Evolutionary conservation across 2,888 invertebrate species (phyloP).

Genomic region (Cybosia mesomella): DNA sequence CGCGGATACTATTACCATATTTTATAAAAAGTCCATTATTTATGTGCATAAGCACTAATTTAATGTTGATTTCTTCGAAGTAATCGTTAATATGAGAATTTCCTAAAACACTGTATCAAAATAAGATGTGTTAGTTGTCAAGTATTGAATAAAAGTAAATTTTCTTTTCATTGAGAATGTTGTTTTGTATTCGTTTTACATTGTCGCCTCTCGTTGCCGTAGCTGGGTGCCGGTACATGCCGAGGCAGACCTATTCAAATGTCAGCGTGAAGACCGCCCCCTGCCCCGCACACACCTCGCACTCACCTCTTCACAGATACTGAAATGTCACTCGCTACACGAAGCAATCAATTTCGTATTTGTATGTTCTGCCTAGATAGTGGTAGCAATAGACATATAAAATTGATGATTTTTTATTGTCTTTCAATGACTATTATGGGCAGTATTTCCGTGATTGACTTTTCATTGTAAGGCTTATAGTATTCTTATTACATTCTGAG

Average conservation of each 20-base stretch:
- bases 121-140: conserved; percentile 73
- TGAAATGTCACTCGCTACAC: conserved; percentile 85
- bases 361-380: conserved; percentile 81
- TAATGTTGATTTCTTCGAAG: conserved; percentile 14
- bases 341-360: conserved; percentile 87
- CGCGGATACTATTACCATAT: not conserved
- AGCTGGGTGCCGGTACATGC: conserved; percentile 84
- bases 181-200: conserved; percentile 81
- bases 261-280: conserved; percentile 77
- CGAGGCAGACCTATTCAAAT: conserved; percentile 86
- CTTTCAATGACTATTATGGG: conserved; percentile 41
- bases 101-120: conserved; percentile 58
- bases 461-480: too few species aligned
- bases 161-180: conserved; percentile 82
- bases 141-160: conserved; percentile 79
- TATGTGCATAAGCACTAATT: conserved; percentile 17
- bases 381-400: conserved; percentile 79
- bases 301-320: conserved; percentile 67
- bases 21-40: not conserved
- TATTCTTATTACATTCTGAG: too few species aligned
- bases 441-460: too few species aligned
- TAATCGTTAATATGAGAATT: conserved; percentile 21
- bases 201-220: conserved; percentile 84
- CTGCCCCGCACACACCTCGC: conserved; percentile 54
- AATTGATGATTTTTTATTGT: conserved; percentile 66